A percentile compares a stretch with the other conserved stretches of the same genome.
phyloP scores from a whole-genome alignment of 2,888 invertebrate species.

The Argyresthia goedartella region DNA sequence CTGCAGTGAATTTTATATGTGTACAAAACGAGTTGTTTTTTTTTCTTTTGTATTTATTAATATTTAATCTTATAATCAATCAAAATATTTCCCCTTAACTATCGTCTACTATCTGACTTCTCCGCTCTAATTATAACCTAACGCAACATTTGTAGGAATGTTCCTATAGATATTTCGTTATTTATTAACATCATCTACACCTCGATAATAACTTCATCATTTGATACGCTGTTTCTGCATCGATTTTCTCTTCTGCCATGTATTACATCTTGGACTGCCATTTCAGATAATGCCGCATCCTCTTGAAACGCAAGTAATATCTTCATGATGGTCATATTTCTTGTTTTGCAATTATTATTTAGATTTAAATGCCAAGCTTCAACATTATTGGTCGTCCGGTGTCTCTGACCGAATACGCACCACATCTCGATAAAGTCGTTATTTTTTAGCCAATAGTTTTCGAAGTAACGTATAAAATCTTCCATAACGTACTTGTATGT shows the following conservation, averaged over 20 bases:
- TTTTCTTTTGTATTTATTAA: not conserved
- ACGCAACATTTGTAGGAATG: constrained; percentile 1
- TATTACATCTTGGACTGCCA: constrained; percentile 4
- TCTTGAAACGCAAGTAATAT: constrained; percentile 3
- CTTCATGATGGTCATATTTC: constrained; percentile 2
- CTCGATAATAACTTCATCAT: too few relatives aligned
- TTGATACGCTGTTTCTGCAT: constrained; percentile 1
- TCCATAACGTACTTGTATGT: not conserved
- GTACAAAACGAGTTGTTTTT: not conserved
- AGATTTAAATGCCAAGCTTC: constrained; percentile 1
- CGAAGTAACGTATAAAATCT: not conserved
- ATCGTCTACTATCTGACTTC: not conserved
- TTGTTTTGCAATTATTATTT: constrained; percentile 2
- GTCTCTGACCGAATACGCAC: not conserved
- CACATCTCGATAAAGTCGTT: not conserved
- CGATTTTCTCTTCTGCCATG: constrained; percentile 3
- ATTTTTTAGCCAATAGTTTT: constrained; percentile 1
- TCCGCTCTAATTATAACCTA: not conserved
- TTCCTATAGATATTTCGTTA: not conserved
- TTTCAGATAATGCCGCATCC: constrained; percentile 1
- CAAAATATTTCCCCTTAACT: not conserved
- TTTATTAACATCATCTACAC: constrained; percentile 1
- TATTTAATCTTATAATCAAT: not conserved
- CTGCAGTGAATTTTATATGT: not conserved
- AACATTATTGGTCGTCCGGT: constrained; percentile 4